Percentiles rank a stretch among this genome's conserved stretches.
These are phyloP conservation scores for Furcifer pardalis DNA, from an alignment of 2,797 vertebrate genomes.

Conservation along the genomic window DNA sequence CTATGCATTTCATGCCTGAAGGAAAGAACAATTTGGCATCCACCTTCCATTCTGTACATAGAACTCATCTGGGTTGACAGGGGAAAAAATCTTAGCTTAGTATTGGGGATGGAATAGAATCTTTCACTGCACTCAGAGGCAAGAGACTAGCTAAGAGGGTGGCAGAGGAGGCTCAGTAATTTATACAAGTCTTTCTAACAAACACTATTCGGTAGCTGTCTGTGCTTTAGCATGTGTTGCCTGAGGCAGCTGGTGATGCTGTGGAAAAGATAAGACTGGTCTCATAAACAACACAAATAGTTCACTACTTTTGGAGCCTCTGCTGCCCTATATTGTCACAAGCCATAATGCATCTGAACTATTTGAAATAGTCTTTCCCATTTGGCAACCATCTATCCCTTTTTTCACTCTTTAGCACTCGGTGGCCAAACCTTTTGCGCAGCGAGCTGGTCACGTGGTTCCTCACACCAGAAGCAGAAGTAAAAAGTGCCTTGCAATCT, in stretches of 20 bases:
- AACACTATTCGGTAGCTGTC: background rate
- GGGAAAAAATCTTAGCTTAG: background rate
- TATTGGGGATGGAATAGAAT: background rate
- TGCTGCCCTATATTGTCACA: background rate
- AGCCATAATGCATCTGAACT: background rate
- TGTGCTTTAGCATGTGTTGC: background rate
- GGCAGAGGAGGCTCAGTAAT: background rate
- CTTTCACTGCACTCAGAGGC: background rate
- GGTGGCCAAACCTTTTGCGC: no score
- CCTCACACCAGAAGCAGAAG: no score
- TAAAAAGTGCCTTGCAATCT: no score
- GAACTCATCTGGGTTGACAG: background rate
- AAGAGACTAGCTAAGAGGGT: background rate
- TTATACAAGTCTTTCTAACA: background rate
- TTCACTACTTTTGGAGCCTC: background rate
- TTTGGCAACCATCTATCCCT: background rate
- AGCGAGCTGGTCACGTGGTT: no score
- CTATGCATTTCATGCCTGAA: background rate
- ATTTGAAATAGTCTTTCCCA: background rate
- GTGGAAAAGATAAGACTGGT: background rate
- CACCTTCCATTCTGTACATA: background rate
- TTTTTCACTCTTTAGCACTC: background rate
- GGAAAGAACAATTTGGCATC: background rate
- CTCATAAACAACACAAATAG: background rate
- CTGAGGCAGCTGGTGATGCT: background rate